Evolutionary conservation across 64 coral and sea anemone species (phyloP).

Genomic region (Cladopsammia gracilis): DNA sequence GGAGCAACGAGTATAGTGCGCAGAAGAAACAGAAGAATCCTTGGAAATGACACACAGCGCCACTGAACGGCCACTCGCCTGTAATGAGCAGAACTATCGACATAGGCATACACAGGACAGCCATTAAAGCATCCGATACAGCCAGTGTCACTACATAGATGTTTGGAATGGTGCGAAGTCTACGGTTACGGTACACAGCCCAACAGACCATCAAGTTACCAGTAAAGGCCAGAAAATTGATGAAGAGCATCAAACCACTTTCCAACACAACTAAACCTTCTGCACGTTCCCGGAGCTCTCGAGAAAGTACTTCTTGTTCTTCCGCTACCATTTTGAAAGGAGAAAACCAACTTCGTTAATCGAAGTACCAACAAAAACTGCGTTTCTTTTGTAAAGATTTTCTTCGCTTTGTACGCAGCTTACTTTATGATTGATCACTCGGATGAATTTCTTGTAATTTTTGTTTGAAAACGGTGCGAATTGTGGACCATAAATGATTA

Average conservation of each 20-base stretch:
- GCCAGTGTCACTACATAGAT: constrained; percentile 65
- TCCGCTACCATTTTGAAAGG: background rate
- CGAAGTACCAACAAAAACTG: background rate
- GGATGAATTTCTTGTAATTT: background rate
- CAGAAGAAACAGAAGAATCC: constrained; percentile 72
- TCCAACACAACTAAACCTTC: constrained; percentile 51
- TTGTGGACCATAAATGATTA: too few species aligned
- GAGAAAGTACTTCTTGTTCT: constrained; percentile 6
- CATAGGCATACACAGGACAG: constrained; percentile 54
- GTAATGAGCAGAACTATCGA: constrained; percentile 51
- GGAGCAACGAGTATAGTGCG: constrained; percentile 56
- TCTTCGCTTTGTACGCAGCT: too few species aligned
- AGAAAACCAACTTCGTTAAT: background rate
- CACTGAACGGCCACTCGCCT: constrained; percentile 12
- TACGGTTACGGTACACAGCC: constrained; percentile 60
- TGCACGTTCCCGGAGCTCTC: background rate
- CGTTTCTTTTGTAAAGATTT: background rate
- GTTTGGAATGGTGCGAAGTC: constrained; percentile 70
- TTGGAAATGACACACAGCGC: constrained; percentile 68
- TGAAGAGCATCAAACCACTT: constrained; percentile 42
- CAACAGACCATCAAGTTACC: constrained; percentile 80
- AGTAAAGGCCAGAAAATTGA: constrained; percentile 46
- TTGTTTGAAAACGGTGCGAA: background rate
- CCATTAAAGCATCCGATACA: constrained; percentile 77
- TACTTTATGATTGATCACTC: background rate